Evolutionary conservation across 2,888 invertebrate species (phyloP).

Genomic region (Exephanes ischioxanthus): DNA sequence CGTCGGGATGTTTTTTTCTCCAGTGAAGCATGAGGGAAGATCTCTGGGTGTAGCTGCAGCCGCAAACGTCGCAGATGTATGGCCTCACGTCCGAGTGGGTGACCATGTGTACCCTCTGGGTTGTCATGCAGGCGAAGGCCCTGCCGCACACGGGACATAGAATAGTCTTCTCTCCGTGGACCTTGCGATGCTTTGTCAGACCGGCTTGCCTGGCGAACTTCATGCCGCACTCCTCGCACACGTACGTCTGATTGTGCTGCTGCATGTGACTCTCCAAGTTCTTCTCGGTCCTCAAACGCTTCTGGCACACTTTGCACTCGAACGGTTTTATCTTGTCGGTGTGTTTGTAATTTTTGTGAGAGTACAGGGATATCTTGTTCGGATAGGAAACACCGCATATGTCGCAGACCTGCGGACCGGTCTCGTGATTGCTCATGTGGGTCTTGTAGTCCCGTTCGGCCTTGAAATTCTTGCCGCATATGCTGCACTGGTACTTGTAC

Average conservation of each 20-base stretch:
- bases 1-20: conserved; percentile 62
- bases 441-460: conserved; percentile 66
- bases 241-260: conserved; percentile 69
- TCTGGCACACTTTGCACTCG: conserved; percentile 66
- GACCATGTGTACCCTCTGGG: conserved; percentile 66
- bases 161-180: conserved; percentile 62
- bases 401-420: conserved; percentile 69
- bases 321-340: conserved; percentile 65
- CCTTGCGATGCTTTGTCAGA: conserved; percentile 62
- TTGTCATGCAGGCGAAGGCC: conserved; percentile 62
- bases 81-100: conserved; percentile 72
- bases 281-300: conserved; percentile 57
- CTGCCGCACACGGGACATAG: conserved; percentile 60
- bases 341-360: conserved; percentile 69
- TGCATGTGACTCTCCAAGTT: conserved; percentile 63
- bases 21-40: conserved; percentile 73
- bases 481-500: conserved; percentile 68
- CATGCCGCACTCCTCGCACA: conserved; percentile 68
- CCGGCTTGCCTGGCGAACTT: conserved; percentile 60
- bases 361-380: conserved; percentile 69
- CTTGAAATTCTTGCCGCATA: conserved; percentile 67
- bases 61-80: conserved; percentile 70
- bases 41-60: conserved; percentile 70
- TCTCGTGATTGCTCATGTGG: conserved; percentile 68
- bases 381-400: conserved; percentile 70